Percentiles rank a stretch among this genome's conserved stretches.
phyloP scores from a whole-genome alignment of 2,888 invertebrate species.

The Xestia rhomboidea region DNA sequence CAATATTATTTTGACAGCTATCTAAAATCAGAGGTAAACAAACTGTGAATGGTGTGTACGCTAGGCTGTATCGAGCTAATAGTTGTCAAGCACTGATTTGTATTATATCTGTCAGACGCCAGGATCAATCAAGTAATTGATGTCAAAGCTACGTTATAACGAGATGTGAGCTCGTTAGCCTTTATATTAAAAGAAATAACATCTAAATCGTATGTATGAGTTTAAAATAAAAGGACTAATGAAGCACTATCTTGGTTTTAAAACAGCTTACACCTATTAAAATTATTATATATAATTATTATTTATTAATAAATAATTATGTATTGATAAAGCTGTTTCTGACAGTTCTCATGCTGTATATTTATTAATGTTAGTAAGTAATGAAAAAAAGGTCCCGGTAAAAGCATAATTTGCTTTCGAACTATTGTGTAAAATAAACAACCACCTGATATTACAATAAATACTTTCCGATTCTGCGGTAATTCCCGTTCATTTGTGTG shows the following conservation, averaged over 20 bases:
- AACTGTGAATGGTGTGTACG: background rate
- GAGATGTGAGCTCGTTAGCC: conserved; percentile 2
- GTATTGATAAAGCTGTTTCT: background rate
- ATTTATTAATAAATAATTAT: background rate
- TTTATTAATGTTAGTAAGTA: background rate
- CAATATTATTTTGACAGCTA: background rate
- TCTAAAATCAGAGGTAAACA: background rate
- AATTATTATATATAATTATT: too few species aligned
- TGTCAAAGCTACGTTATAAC: background rate
- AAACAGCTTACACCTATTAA: background rate
- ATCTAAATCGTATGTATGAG: background rate
- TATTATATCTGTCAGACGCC: background rate
- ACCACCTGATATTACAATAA: conserved; percentile 15
- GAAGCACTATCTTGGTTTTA: background rate
- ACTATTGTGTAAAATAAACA: conserved; percentile 19
- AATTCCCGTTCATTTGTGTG: conserved; percentile 27
- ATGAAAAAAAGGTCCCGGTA: background rate
- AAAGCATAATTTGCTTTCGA: background rate
- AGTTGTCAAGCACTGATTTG: conserved; percentile 3
- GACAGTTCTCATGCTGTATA: background rate
- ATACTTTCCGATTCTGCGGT: conserved; percentile 10
- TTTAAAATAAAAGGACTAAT: background rate
- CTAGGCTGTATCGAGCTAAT: background rate
- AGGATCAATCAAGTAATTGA: conserved; percentile 2
- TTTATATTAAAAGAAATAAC: background rate